Evolutionary conservation across 1,140 invertebrate genomes (phyloP).

Genomic region (Aphaenogaster rudis): DNA sequence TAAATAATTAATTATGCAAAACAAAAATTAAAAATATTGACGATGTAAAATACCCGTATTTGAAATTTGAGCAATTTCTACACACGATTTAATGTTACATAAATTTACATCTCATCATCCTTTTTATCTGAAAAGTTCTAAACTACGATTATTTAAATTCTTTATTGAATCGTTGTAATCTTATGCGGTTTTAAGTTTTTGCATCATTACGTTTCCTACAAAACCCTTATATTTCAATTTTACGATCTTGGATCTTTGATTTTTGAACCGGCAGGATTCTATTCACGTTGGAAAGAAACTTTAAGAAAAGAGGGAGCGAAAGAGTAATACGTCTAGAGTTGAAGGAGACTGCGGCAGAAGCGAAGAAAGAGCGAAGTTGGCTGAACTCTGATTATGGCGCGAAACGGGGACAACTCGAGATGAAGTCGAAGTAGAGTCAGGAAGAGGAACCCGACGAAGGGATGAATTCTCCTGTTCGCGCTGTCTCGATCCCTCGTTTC

Average conservation of each 20-base stretch:
- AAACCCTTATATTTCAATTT: constrained; percentile 39
- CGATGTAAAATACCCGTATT: neutral
- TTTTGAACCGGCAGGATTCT: constrained; percentile 52
- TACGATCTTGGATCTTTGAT: constrained; percentile 41
- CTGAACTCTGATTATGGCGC: constrained; percentile 61
- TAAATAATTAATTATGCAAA: neutral
- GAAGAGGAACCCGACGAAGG: constrained; percentile 37
- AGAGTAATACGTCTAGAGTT: constrained; percentile 56
- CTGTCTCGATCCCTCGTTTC: constrained; percentile 25
- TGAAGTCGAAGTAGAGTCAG: constrained; percentile 37
- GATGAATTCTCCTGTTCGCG: constrained; percentile 51
- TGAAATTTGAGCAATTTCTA: constrained; percentile 5
- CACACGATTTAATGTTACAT: neutral
- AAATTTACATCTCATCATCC: constrained; percentile 4
- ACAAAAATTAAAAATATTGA: neutral
- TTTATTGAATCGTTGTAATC: neutral
- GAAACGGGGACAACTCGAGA: constrained; percentile 54
- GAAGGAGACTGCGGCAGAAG: constrained; percentile 37
- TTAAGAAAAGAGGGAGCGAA: constrained; percentile 8
- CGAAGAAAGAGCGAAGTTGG: constrained; percentile 38
- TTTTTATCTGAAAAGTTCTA: neutral
- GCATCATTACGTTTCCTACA: neutral
- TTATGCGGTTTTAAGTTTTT: constrained; percentile 7
- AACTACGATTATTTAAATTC: neutral
- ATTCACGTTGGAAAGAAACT: constrained; percentile 51